Conservation (phyloP, 2,113 vertebrate genomes). For the Cisticola juncidis region DNA sequence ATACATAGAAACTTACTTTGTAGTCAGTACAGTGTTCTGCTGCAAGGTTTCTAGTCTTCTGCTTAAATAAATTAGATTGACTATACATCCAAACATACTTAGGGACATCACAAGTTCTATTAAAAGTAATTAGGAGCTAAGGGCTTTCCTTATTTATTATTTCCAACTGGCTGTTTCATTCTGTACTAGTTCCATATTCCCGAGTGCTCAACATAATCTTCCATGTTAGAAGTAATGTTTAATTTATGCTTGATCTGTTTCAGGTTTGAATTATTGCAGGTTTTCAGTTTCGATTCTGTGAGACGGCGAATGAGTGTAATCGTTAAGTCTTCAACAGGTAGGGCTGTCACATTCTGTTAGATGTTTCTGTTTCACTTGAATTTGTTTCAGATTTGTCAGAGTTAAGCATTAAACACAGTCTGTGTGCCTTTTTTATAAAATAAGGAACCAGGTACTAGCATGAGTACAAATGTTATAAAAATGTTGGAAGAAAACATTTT, state of each 20-base stretch:
- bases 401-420: background rate
- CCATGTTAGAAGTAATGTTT: background rate
- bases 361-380: background rate
- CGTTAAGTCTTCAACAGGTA: conserved; percentile 85
- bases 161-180: background rate
- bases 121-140: background rate
- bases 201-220: background rate
- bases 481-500: background rate
- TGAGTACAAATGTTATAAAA: background rate
- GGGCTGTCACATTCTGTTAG: background rate
- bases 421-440: background rate
- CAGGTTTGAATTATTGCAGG: conserved; percentile 91
- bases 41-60: background rate
- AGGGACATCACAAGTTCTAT: background rate
- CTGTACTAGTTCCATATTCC: background rate
- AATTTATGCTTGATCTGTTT: background rate
- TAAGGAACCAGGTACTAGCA: background rate
- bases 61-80: background rate
- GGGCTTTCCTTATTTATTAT: background rate
- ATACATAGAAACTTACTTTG: background rate
- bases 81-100: background rate
- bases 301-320: conserved; percentile 96
- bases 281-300: conserved; percentile 94
- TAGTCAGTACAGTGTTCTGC: background rate
- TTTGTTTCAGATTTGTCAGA: background rate